These are phyloP conservation scores for Centrocercus urophasianus DNA, from an alignment of 2,113 vertebrate species.

Conservation along the genomic window DNA sequence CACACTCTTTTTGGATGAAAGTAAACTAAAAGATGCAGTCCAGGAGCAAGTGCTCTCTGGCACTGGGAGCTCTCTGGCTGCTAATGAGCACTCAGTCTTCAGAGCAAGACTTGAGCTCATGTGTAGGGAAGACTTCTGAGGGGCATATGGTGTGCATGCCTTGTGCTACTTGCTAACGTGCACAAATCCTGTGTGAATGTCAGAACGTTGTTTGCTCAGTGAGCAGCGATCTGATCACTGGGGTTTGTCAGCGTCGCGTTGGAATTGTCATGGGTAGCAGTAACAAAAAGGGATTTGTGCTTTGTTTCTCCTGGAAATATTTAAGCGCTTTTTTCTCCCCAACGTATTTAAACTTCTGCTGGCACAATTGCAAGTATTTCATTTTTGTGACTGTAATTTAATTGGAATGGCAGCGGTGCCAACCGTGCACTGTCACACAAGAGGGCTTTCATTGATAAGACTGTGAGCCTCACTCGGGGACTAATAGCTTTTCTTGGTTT, in stretches of 20 bases:
- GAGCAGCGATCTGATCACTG: background rate
- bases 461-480: constrained; percentile 2
- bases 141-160: background rate
- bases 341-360: background rate
- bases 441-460: constrained; percentile 39
- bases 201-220: background rate
- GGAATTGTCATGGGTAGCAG: background rate
- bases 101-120: background rate
- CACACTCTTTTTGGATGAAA: background rate
- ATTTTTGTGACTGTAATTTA: constrained; percentile 9
- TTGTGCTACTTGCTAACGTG: background rate
- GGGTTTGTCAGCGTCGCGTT: background rate
- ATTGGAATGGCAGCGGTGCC: background rate
- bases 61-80: background rate
- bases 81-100: background rate
- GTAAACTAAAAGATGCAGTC: background rate
- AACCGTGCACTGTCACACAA: background rate
- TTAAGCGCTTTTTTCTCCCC: background rate
- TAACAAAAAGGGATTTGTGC: background rate
- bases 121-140: background rate
- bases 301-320: background rate
- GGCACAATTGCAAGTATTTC: background rate
- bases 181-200: background rate
- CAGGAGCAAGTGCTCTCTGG: background rate
- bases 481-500: constrained; percentile 23